Evolutionary conservation across 37 sponge, comb jelly and placozoan species (phyloP), one percentile per base, ranked within the genome.

Genomic region (Ephydatia muelleri): DNA sequence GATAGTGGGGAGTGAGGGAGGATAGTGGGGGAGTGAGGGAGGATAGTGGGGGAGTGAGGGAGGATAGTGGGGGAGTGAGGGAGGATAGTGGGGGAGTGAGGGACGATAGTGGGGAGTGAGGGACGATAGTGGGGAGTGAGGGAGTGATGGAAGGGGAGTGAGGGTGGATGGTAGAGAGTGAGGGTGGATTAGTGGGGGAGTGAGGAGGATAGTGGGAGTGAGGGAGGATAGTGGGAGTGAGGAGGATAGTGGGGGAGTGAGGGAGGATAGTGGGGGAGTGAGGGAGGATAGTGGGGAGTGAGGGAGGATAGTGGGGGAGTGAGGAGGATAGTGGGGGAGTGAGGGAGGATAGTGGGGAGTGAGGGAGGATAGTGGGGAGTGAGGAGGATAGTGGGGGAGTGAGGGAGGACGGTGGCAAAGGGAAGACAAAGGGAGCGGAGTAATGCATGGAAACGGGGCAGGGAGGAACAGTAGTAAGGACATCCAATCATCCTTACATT

Each of bases 401-500:
- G 43, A 43, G 43, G 43, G 43, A 6, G 6, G 43, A 43, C 6
- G 43, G 43, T 3, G 6, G 43, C 6, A 43, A 43, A 21, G 57
- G 16, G 57, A 57, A 21, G 57, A 21, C 14, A 57, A 57, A 1
- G 16, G 19, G 57, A 57, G 16, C 8, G 4, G 47, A 8, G 57
- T 13, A 57, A 57, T 57, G 57, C 6, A 57, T 21, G 16, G 14
- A 57, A 14, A 57, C 57, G 1, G n/a, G n/a, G n/a, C n/a, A n/a
- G n/a, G n/a, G n/a, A n/a, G 2, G 22, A 1, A 32, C 29, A 35
- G 68, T 27, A 38, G 21, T 25, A 39, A 25, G 27, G 19, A 78
- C 70, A 37, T 29, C 33, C 38, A 29, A 21, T n/a, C 23, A 27
- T 19, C 86, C 95, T 86, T 88, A 92, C 98, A 98, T 27, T 92